phyloP scores from a whole-genome alignment of 2,113 vertebrate species.

The Pelmatolapia mariae region DNA sequence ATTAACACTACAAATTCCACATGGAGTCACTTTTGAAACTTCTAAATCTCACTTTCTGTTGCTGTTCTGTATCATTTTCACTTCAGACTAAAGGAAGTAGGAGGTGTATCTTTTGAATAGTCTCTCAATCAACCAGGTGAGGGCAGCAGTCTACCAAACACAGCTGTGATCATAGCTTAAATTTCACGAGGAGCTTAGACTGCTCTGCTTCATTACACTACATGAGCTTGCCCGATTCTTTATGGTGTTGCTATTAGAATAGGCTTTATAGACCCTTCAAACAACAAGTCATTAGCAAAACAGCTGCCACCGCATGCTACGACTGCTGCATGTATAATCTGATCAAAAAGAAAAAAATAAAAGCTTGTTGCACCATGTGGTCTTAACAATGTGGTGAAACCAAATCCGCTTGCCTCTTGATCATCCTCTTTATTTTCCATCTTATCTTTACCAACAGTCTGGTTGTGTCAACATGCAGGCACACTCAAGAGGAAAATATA shows the following conservation, averaged over 20 bases:
- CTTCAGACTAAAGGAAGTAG: not conserved
- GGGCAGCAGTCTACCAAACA: not conserved
- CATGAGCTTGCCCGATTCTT: not conserved
- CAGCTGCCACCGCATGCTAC: not conserved
- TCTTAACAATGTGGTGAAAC: not conserved
- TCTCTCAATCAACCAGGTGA: not conserved
- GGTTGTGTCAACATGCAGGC: not conserved
- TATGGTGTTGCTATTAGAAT: not conserved
- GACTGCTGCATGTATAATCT: not conserved
- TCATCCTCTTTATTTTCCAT: not conserved
- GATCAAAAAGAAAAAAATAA: not conserved
- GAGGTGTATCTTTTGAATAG: not conserved
- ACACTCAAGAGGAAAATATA: not conserved
- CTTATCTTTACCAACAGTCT: not conserved
- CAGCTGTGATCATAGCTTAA: not conserved
- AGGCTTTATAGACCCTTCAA: not conserved
- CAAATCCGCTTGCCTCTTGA: not conserved
- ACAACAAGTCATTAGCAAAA: not conserved
- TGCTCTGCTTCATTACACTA: not conserved
- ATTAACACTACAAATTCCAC: not conserved
- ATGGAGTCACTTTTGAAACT: not conserved
- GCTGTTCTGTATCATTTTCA: not conserved
- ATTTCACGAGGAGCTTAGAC: rapidly evolving
- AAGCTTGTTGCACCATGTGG: not conserved
- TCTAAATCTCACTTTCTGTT: not conserved